phyloP scores from a whole-genome alignment of 2,888 invertebrate species.

The Phyto melanocephala region DNA sequence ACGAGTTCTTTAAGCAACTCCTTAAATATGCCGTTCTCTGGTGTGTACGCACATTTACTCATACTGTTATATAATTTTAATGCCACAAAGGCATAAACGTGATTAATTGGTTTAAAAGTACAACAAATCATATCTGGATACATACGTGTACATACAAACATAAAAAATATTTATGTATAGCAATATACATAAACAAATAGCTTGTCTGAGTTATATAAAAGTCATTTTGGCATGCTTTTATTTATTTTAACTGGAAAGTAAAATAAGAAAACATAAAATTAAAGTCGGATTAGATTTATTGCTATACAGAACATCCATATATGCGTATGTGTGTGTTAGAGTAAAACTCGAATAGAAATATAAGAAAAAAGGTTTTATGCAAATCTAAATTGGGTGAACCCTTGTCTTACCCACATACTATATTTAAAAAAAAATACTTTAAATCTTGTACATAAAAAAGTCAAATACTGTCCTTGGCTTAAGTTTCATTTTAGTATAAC shows the following conservation, averaged over 20 bases:
- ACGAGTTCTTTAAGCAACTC: too few relatives aligned
- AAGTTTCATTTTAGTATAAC: too few relatives aligned
- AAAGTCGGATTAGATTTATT: neutral
- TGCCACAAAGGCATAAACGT: constrained; percentile 29
- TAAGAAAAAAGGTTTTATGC: neutral
- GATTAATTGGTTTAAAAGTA: constrained; percentile 32
- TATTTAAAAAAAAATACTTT: neutral
- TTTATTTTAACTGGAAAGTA: neutral
- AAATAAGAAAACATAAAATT: neutral
- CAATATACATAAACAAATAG: too few relatives aligned
- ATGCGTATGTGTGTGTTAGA: neutral
- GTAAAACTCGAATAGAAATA: neutral
- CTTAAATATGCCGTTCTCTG: too few relatives aligned
- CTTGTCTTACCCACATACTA: neutral
- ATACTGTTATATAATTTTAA: neutral
- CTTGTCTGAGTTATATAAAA: neutral
- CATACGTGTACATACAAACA: neutral
- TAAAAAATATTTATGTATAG: neutral
- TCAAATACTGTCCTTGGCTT: neutral
- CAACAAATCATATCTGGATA: neutral
- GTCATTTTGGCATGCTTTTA: constrained; percentile 34
- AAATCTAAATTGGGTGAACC: neutral
- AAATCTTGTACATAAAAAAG: neutral
- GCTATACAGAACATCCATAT: too few relatives aligned
- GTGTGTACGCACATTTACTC: neutral